Base-by-base conservation (phyloP, 2,888 invertebrate species). In the Dasysyrphus tricinctus region DNA sequence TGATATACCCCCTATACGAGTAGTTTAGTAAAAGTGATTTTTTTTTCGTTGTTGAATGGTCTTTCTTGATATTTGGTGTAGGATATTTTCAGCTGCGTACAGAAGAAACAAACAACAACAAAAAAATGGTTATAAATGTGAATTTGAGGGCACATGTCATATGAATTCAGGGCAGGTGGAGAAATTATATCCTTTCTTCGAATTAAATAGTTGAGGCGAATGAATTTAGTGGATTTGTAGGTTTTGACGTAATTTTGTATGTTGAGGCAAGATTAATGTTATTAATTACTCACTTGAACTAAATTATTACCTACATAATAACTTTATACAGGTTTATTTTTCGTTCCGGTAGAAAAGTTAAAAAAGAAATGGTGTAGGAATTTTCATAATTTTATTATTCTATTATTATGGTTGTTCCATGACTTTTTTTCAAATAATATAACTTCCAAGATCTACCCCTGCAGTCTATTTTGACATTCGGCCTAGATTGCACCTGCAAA, bases 1-100 rank as follows among this genome's bases (percentile, higher is more conserved):
- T 80, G 29, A 54, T 47, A 19, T 67, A 47, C 12, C 32, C 61
- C 54, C 32, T 32, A 12, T 51, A 51, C n/a, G n/a, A 54, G 57
- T 47, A 73, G 51, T 76, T 80, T 61, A 42, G 73, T 74, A 69
- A 80, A 80, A 76, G 74, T 83, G 78, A 87, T 87, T 79, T 61
- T 74, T n/a, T 47, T 69, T 70, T 65, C 76, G 89, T 90, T 89
- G 89, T 90, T 37, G 88, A 89, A 88, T 88, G 84, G 85, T 75
- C 88, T 88, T 86, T 83, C 61, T 85, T 80, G 74, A 63, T 39
- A 42, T 42, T 19, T 24, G 42, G 39, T 5, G 80, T 61, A 74
- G 80, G 77, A 81, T 42, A 81, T 70, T 63, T 85, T 81, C 85
- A 85, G 81, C 85, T 85, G 85, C 77, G 47, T 74, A 73, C 5